Evolutionary conservation across 2,113 vertebrate species (phyloP).

Genomic region (Coryphaenoides rupestris): DNA sequence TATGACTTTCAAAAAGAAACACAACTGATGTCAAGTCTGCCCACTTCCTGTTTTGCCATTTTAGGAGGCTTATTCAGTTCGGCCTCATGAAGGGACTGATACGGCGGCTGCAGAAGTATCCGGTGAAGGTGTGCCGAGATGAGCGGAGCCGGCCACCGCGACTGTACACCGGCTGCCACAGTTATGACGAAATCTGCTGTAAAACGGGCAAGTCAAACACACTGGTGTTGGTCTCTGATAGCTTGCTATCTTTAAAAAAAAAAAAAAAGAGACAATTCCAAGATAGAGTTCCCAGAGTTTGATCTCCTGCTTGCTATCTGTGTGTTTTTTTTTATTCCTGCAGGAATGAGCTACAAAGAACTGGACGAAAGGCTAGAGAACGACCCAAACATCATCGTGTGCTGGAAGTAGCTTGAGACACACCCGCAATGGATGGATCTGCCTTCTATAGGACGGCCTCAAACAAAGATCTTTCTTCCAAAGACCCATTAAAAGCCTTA

Average conservation of each 20-base stretch:
- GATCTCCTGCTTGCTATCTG: neutral
- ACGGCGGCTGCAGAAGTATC: constrained; percentile 93
- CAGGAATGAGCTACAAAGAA: constrained; percentile 95
- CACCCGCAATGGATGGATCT: neutral
- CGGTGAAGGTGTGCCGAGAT: constrained; percentile 83
- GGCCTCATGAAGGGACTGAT: constrained; percentile 96
- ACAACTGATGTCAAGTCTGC: neutral
- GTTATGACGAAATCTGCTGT: constrained; percentile 98
- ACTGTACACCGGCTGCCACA: constrained; percentile 92
- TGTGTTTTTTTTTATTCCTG: constrained; percentile 22
- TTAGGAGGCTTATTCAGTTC: constrained; percentile 93
- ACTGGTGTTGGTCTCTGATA: too few species aligned
- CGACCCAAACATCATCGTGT: constrained; percentile 95
- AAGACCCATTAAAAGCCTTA: too few species aligned
- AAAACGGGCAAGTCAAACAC: constrained; percentile 82
- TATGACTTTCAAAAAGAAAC: neutral
- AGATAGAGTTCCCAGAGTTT: too few species aligned
- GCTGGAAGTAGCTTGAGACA: constrained; percentile 70
- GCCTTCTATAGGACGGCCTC: constrained; percentile 12
- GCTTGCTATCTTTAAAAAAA: too few species aligned
- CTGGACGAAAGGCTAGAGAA: constrained; percentile 95
- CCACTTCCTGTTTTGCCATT: neutral
- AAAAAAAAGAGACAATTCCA: too few species aligned
- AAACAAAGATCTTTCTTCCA: constrained; percentile 21
- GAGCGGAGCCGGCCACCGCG: constrained; percentile 85